phyloP scores from a whole-genome alignment of 2,797 vertebrate species.

The Halcyon badia region DNA sequence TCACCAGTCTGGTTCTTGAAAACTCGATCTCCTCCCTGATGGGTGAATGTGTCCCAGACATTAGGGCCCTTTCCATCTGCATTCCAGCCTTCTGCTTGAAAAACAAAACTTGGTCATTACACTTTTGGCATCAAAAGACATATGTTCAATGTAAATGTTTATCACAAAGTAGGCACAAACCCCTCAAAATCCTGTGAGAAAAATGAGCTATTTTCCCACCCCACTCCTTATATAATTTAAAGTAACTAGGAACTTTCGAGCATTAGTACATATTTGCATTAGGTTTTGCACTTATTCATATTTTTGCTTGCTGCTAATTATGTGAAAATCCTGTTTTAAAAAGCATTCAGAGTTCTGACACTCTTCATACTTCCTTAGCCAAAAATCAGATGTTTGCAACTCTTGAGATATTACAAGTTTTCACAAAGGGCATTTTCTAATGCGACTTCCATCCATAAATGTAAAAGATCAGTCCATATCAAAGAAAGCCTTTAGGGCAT shows the following conservation, averaged over 20 bases:
- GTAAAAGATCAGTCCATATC: constrained; percentile 72
- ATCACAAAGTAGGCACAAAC: constrained; percentile 59
- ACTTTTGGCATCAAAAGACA: constrained; percentile 75
- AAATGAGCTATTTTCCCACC: neutral
- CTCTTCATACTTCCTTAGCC: neutral
- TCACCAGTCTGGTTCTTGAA: constrained; percentile 91
- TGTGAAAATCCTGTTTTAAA: constrained; percentile 29
- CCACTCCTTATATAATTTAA: neutral
- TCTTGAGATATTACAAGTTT: constrained; percentile 49
- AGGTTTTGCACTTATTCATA: constrained; percentile 45
- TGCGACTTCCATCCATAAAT: constrained; percentile 44
- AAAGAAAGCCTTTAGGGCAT: constrained; percentile 70
- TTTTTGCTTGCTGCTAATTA: constrained; percentile 22
- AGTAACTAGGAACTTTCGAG: neutral
- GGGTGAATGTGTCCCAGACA: constrained; percentile 95
- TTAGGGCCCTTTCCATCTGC: constrained; percentile 88
- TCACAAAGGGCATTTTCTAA: constrained; percentile 36
- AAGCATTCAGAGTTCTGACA: neutral
- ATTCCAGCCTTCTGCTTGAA: constrained; percentile 90
- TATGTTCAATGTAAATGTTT: constrained; percentile 76
- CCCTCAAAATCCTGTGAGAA: neutral
- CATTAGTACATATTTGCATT: constrained; percentile 2
- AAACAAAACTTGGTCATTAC: constrained; percentile 74
- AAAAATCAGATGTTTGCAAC: constrained; percentile 59
- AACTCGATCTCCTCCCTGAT: constrained; percentile 88